These are phyloP conservation scores for Rhea americana DNA, from an alignment of 2,113 vertebrate species.

Conservation along the genomic window DNA sequence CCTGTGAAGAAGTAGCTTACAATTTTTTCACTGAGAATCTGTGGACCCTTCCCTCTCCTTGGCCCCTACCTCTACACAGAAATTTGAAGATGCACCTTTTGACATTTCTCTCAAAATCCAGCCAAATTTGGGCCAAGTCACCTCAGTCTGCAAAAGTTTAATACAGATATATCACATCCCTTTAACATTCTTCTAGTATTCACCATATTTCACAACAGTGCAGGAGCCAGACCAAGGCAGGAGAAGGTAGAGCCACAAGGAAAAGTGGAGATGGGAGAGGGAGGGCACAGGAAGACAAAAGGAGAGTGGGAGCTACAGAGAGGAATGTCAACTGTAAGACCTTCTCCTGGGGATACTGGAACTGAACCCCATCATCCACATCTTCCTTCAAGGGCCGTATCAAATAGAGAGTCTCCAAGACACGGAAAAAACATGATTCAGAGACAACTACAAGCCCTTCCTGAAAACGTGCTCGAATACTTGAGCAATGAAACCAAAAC, in stretches of 20 bases:
- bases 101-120: not conserved
- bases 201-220: accelerated
- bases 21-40: too few relatives aligned
- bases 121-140: not conserved
- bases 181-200: not conserved
- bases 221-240: not conserved
- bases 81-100: not conserved
- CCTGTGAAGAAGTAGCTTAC: too few relatives aligned
- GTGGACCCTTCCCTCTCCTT: too few relatives aligned
- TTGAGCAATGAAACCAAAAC: not conserved
- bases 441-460: not conserved
- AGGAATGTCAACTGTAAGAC: not conserved
- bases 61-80: not conserved
- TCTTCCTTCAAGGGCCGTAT: not conserved
- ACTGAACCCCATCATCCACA: not conserved
- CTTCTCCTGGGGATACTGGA: not conserved
- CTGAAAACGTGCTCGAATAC: not conserved
- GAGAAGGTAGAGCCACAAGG: not conserved
- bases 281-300: not conserved
- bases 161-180: not conserved
- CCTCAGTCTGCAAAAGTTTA: not conserved
- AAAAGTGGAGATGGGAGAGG: not conserved
- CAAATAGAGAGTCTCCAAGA: not conserved
- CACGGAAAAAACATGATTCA: accelerated
- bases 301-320: not conserved